Conservation (phyloP, 2,888 invertebrate species). For the Tachina grossa region DNA sequence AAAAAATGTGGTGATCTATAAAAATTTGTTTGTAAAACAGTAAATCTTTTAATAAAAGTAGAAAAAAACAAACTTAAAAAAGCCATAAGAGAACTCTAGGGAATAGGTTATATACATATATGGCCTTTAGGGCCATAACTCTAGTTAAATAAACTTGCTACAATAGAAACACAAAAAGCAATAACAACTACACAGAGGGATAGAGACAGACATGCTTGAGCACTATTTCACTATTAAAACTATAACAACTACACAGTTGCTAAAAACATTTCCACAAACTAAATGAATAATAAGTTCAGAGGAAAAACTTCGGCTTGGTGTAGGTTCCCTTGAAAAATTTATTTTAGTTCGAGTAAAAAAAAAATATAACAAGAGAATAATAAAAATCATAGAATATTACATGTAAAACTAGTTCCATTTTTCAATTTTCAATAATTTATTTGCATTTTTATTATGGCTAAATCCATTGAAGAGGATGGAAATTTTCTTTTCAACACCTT, state of each 20-base stretch:
- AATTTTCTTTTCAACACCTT: slow-evolving; percentile 58
- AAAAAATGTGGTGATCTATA: slow-evolving; percentile 59
- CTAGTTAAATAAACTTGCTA: slow-evolving; percentile 34
- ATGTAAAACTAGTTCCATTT: slow-evolving; percentile 50
- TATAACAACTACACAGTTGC: slow-evolving; percentile 10
- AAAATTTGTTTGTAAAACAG: slow-evolving; percentile 59
- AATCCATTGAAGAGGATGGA: neutral
- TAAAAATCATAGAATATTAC: slow-evolving; percentile 50
- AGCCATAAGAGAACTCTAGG: slow-evolving; percentile 55
- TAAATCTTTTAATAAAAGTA: slow-evolving; percentile 53
- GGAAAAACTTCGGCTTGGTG: neutral
- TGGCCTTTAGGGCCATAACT: slow-evolving; percentile 61
- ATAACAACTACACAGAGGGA: neutral
- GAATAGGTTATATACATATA: slow-evolving; percentile 47
- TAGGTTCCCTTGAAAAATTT: slow-evolving; percentile 2
- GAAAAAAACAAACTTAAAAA: neutral
- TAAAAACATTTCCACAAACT: slow-evolving; percentile 6
- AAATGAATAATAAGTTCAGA: neutral
- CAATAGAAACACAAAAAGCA: slow-evolving; percentile 17
- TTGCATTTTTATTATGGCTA: neutral
- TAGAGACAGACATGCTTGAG: slow-evolving; percentile 2
- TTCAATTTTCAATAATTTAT: slow-evolving; percentile 61
- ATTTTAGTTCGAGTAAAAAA: neutral
- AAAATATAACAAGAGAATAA: slow-evolving; percentile 2
- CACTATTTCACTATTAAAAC: slow-evolving; percentile 19